These are phyloP conservation scores for Entomyzon cyanotis DNA, from an alignment of 2,113 vertebrate genomes.

Conservation along the genomic window DNA sequence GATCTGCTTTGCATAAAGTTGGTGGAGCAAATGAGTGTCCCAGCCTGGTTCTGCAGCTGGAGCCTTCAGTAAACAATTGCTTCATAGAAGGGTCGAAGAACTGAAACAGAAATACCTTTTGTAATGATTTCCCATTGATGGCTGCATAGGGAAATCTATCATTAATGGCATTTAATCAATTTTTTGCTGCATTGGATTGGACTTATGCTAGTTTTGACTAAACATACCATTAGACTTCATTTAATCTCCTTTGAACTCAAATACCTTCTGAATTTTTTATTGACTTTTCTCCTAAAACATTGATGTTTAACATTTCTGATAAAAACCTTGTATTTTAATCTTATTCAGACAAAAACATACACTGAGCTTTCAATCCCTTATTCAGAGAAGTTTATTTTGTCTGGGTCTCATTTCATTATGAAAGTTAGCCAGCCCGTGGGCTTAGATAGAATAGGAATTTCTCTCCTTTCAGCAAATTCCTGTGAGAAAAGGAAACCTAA, in stretches of 20 bases:
- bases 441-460: not conserved
- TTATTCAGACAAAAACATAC: not conserved
- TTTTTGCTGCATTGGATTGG: not conserved
- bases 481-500: not conserved
- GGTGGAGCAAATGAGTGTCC: not conserved
- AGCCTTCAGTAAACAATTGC: not conserved
- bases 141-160: not conserved
- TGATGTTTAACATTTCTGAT: not conserved
- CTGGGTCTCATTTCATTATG: not conserved
- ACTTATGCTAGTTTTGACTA: not conserved
- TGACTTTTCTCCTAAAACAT: not conserved
- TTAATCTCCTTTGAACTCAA: not conserved
- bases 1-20: not conserved
- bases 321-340: not conserved
- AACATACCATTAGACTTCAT: not conserved
- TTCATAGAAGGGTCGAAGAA: not conserved
- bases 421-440: not conserved
- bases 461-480: not conserved
- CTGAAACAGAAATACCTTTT: not conserved
- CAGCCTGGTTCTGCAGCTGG: not conserved
- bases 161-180: not conserved
- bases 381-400: not conserved
- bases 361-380: not conserved
- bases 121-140: not conserved
- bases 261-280: not conserved